These are phyloP conservation scores for Syrrhaptes paradoxus DNA, from an alignment of 2,113 vertebrate genomes.

Conservation along the genomic window DNA sequence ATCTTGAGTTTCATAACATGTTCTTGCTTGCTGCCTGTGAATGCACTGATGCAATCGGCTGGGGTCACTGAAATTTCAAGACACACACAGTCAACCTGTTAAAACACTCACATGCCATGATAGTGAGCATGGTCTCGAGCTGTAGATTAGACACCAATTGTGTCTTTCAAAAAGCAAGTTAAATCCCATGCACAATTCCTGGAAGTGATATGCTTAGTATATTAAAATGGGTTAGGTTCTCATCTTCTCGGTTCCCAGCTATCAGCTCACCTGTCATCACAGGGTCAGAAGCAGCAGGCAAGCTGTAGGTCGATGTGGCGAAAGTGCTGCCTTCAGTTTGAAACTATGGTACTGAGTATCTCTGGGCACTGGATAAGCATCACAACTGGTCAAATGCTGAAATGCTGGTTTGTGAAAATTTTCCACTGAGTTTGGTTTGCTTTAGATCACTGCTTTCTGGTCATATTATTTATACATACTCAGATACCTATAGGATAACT, in stretches of 20 bases:
- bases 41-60: not conserved
- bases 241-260: not conserved
- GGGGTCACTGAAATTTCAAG: not conserved
- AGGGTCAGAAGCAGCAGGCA: not conserved
- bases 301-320: not conserved
- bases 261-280: not conserved
- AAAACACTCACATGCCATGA: not conserved
- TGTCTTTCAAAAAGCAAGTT: not conserved
- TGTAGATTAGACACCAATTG: not conserved
- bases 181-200: not conserved
- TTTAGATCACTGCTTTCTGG: not conserved
- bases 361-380: not conserved
- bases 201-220: accelerated
- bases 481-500: not conserved
- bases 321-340: not conserved
- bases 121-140: not conserved
- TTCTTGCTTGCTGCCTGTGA: not conserved
- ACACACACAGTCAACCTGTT: not conserved
- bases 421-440: not conserved
- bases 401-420: not conserved
- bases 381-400: not conserved
- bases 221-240: not conserved
- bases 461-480: not conserved
- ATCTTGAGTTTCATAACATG: not conserved
- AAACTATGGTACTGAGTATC: not conserved